A percentile compares a stretch with the other conserved stretches of the same genome.
Evolutionary conservation across 2,113 vertebrate species (phyloP).

Genomic region (Theropithecus gelada): DNA sequence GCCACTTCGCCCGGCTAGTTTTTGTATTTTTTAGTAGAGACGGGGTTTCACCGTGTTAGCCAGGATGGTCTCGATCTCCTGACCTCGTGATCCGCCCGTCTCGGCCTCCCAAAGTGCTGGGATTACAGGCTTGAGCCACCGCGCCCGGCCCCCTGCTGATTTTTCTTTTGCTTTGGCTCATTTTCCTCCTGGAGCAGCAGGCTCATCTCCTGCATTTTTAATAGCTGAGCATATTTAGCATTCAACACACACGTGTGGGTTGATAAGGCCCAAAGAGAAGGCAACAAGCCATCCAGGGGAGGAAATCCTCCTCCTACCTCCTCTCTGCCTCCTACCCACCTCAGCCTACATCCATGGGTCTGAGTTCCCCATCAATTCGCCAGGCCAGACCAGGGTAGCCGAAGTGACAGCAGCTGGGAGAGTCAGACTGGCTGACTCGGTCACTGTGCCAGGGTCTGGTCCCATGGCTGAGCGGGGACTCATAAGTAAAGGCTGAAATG

Average conservation of each 20-base stretch:
- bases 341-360: background rate
- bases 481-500: background rate
- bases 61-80: too few relatives aligned
- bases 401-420: background rate
- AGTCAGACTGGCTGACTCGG: background rate
- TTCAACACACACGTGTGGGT: constrained; percentile 61
- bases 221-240: constrained; percentile 71
- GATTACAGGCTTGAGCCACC: too few relatives aligned
- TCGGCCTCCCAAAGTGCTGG: too few relatives aligned
- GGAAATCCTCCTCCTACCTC: background rate
- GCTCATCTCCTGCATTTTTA: constrained; percentile 74
- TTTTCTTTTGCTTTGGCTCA: constrained; percentile 63
- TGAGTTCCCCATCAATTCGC: background rate
- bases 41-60: too few relatives aligned
- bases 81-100: too few relatives aligned
- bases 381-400: background rate
- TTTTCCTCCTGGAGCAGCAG: constrained; percentile 66
- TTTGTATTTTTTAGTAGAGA: too few relatives aligned
- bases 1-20: too few relatives aligned
- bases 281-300: constrained; percentile 48
- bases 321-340: background rate
- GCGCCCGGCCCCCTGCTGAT: too few relatives aligned
- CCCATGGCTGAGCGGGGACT: background rate
- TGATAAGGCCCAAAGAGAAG: constrained; percentile 70
- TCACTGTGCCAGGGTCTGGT: background rate